These are phyloP conservation scores for Agelas oroides DNA, from an alignment of 37 sponge, comb jelly and placozoan genomes.

Conservation along the genomic window DNA sequence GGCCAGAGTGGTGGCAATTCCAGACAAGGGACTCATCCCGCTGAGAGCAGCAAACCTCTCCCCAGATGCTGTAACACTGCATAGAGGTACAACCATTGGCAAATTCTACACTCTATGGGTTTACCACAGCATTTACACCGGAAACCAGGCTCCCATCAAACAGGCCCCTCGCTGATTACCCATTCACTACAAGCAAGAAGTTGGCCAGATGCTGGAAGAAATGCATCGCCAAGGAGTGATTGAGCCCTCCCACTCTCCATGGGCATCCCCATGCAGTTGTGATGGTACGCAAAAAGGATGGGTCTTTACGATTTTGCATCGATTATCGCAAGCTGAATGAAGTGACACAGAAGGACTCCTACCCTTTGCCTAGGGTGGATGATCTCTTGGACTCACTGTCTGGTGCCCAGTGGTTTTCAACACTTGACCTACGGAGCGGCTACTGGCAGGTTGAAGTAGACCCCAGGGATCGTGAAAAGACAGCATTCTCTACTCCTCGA, in stretches of 20 bases:
- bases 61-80: too few species aligned
- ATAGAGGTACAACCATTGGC: too few species aligned
- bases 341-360: constrained; percentile 52
- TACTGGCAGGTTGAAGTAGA: too few species aligned
- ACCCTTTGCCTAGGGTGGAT: too few species aligned
- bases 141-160: constrained; percentile 37
- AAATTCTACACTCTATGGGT: too few species aligned
- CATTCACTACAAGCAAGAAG: constrained; percentile 15
- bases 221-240: too few species aligned
- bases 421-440: constrained; percentile 70
- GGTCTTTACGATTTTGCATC: constrained; percentile 58
- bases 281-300: constrained; percentile 66
- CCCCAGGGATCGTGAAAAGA: too few species aligned
- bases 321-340: constrained; percentile 69
- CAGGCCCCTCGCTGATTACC: constrained; percentile 51
- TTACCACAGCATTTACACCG: constrained; percentile 58
- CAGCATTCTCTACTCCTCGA: too few species aligned
- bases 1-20: too few species aligned
- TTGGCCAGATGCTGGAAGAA: constrained; percentile 8
- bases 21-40: too few species aligned
- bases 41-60: too few species aligned
- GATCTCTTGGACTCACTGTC: constrained; percentile 41
- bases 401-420: constrained; percentile 45
- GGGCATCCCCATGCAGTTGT: constrained; percentile 74
- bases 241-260: too few species aligned